Evolutionary conservation across 2,888 invertebrate species (phyloP).

Genomic region (Autographa pulchrina): DNA sequence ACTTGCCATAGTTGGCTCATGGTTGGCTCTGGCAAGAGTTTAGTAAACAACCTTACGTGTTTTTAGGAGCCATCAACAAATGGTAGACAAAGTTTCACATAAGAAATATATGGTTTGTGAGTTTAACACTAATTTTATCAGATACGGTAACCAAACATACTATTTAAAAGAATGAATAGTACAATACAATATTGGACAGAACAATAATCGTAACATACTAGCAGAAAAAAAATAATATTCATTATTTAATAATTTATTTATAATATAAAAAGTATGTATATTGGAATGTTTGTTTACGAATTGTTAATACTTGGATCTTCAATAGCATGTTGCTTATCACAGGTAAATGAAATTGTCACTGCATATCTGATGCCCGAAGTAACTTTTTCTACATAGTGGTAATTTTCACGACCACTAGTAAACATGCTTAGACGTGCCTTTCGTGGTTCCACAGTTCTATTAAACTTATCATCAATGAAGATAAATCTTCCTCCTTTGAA

Average conservation of each 20-base stretch:
- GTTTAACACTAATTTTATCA: too few species aligned
- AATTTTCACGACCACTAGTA: constrained; percentile 96
- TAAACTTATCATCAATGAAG: constrained; percentile 92
- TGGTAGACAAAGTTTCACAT: too few species aligned
- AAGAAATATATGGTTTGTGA: too few species aligned
- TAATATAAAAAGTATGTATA: constrained; percentile 28
- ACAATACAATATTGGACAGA: too few species aligned
- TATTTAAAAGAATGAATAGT: too few species aligned
- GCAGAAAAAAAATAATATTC: neutral
- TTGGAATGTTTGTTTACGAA: constrained; percentile 61
- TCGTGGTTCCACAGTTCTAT: constrained; percentile 93
- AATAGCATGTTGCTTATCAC: constrained; percentile 92
- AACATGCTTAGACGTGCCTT: constrained; percentile 95
- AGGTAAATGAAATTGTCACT: constrained; percentile 96
- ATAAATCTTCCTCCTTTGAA: constrained; percentile 95
- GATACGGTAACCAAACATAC: too few species aligned
- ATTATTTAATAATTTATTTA: constrained; percentile 15
- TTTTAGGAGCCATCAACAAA: too few species aligned
- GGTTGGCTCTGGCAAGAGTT: too few species aligned
- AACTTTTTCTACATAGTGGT: constrained; percentile 95
- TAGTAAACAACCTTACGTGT: too few species aligned
- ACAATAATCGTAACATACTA: neutral
- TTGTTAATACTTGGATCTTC: constrained; percentile 82
- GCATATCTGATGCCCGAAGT: constrained; percentile 93
- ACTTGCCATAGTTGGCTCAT: too few species aligned